These are phyloP conservation scores for Gambelia wislizenii DNA, from an alignment of 2,797 vertebrate genomes.

Conservation along the genomic window DNA sequence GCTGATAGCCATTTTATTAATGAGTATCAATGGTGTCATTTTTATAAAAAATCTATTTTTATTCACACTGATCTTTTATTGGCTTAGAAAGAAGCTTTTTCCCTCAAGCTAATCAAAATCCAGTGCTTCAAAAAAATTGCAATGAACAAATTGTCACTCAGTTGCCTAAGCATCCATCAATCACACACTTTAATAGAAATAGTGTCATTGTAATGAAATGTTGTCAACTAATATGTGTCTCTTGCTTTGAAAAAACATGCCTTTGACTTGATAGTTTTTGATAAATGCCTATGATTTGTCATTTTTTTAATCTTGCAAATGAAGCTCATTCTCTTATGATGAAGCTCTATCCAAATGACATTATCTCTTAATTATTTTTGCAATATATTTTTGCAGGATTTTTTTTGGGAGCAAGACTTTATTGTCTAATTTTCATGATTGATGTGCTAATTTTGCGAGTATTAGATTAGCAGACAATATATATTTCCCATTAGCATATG, in stretches of 20 bases:
- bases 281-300: slow-evolving; percentile 36
- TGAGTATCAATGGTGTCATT: slow-evolving; percentile 34
- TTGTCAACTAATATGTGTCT: slow-evolving; percentile 40
- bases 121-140: slow-evolving; percentile 46
- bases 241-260: slow-evolving; percentile 37
- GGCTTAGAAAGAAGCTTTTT: slow-evolving; percentile 20
- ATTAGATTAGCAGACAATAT: slow-evolving; percentile 75
- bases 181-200: slow-evolving; percentile 56
- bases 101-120: slow-evolving; percentile 35
- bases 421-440: slow-evolving; percentile 74
- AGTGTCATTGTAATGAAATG: slow-evolving; percentile 55
- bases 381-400: slow-evolving; percentile 70
- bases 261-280: slow-evolving; percentile 51
- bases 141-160: slow-evolving; percentile 41
- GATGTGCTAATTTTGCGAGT: slow-evolving; percentile 75
- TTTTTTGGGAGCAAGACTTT: slow-evolving; percentile 70
- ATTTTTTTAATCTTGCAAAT: slow-evolving; percentile 61
- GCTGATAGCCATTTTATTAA: slow-evolving; percentile 48
- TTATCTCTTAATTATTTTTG: slow-evolving; percentile 76
- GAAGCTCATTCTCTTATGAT: slow-evolving; percentile 47
- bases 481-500: slow-evolving; percentile 72
- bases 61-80: slow-evolving; percentile 26
- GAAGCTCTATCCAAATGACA: slow-evolving; percentile 46
- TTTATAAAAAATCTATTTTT: slow-evolving; percentile 52
- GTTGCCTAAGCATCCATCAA: slow-evolving; percentile 48